phyloP scores from a whole-genome alignment of 1,140 invertebrate species.

The Dolichoris vasculosae region DNA sequence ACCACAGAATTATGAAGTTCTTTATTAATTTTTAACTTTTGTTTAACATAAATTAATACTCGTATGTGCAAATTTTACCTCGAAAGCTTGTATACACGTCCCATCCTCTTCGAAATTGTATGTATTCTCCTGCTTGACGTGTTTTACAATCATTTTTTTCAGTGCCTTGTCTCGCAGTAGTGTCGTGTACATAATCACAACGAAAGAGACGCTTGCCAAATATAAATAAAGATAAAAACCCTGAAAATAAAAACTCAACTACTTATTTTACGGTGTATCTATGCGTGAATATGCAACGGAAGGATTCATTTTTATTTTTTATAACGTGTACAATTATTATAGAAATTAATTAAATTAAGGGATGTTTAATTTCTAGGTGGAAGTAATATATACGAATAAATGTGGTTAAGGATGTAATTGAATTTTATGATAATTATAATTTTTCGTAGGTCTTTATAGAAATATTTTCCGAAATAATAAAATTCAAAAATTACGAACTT shows the following conservation, averaged over 20 bases:
- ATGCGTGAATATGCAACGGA: background rate
- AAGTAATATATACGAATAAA: too few relatives aligned
- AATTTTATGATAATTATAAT: too few relatives aligned
- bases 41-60: background rate
- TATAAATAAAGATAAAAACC: constrained; percentile 91
- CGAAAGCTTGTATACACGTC: background rate
- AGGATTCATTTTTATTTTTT: too few relatives aligned
- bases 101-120: constrained; percentile 49
- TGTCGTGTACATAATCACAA: constrained; percentile 87
- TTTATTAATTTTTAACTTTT: background rate
- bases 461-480: too few relatives aligned
- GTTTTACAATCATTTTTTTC: constrained; percentile 63
- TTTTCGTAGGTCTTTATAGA: too few relatives aligned
- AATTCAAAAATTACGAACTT: too few relatives aligned
- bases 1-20: too few relatives aligned
- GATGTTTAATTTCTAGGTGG: too few relatives aligned
- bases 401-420: too few relatives aligned
- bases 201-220: constrained; percentile 83
- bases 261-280: background rate
- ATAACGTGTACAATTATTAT: too few relatives aligned
- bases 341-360: too few relatives aligned
- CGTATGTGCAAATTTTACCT: background rate
- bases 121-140: constrained; percentile 59
- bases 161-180: constrained; percentile 79
- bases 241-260: constrained; percentile 73